Base-by-base conservation (phyloP, 2,888 invertebrate species). In the Micropterix aruncella region DNA sequence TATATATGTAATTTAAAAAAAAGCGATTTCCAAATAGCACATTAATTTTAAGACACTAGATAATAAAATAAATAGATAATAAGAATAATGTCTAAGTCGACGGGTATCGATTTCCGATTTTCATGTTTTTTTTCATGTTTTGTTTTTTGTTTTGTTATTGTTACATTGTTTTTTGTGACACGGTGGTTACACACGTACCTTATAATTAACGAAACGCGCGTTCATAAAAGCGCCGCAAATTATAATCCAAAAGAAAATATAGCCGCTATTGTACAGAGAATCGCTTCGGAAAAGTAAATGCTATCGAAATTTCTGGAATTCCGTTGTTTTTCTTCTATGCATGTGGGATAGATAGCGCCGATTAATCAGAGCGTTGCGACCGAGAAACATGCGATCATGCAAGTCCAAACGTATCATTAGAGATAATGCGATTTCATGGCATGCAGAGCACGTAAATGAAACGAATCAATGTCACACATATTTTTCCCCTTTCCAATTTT, bases 101-200 rank as follows among this genome's bases (percentile, higher is more conserved):
- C 27, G 27, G 27, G 27, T 27, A 27, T 27, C 27, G 27, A 27
- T 27, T 27, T 27, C 12, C 27, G 27, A 27, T 27, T 27, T 27
- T 27, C 27, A 27, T 27, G 27, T 27, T 27, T 27, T 12, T 12
- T 27, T 27, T 27, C 27, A 27, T 27, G 12, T 27, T 27, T 27
- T 7, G 12, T 27, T 27, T 7, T 27, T 27, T 27, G 12, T 27
- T 27, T 27, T 12, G 12, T 27, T 27, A 27, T 27, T 27, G 27
- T 27, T 12, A 27, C 5, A 7, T 5, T 12, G 27, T 50, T 38
- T 50, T n/a, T n/a, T n/a, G n/a, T 52, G 57, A 57, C 62, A 56
- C 59, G 66, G 64, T 66, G 66, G 67, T 69, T 68, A 65, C 66
- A 65, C 65, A 65, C 65, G 70, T 70, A 70, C 70, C 70, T 70